Evolutionary conservation across 2,888 invertebrate genomes (phyloP).

Genomic region (Agrotis segetum): DNA sequence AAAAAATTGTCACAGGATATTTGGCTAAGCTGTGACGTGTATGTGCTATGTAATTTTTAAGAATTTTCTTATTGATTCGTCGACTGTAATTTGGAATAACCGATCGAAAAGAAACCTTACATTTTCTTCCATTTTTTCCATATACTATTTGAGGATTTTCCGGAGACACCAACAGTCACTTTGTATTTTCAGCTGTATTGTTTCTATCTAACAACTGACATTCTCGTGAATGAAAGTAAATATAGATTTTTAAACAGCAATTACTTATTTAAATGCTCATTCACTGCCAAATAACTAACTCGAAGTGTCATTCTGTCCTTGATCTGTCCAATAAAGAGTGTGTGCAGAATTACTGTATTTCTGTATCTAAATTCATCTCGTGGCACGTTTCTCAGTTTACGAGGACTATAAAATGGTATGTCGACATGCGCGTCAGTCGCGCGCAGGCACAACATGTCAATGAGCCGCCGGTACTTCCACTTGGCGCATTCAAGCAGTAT

Average conservation of each 20-base stretch:
- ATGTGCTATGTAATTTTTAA: no score
- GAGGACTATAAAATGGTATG: slow-evolving; percentile 79
- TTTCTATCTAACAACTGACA: not conserved
- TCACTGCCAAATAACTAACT: slow-evolving; percentile 51
- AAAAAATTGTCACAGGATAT: no score
- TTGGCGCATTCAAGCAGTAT: slow-evolving; percentile 46
- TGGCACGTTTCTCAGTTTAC: slow-evolving; percentile 75
- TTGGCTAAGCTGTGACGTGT: no score
- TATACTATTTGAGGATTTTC: not conserved
- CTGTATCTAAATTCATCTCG: slow-evolving; percentile 74
- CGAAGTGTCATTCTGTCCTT: slow-evolving; percentile 44
- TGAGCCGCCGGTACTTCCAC: slow-evolving; percentile 61
- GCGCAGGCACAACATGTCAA: slow-evolving; percentile 69
- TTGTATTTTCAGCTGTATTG: not conserved
- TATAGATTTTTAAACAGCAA: slow-evolving; percentile 5
- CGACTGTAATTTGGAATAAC: not conserved
- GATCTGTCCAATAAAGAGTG: slow-evolving; percentile 56
- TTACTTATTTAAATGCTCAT: slow-evolving; percentile 30
- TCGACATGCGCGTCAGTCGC: slow-evolving; percentile 73
- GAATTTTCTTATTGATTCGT: not conserved
- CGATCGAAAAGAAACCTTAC: not conserved
- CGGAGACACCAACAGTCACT: no score
- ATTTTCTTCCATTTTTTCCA: not conserved
- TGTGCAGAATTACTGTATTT: slow-evolving; percentile 64
- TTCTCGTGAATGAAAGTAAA: slow-evolving; percentile 7